Percentiles rank a stretch among this genome's conserved stretches.
phyloP scores from a whole-genome alignment of 2,797 vertebrate genomes.

The Enteromius fasciolatus region DNA sequence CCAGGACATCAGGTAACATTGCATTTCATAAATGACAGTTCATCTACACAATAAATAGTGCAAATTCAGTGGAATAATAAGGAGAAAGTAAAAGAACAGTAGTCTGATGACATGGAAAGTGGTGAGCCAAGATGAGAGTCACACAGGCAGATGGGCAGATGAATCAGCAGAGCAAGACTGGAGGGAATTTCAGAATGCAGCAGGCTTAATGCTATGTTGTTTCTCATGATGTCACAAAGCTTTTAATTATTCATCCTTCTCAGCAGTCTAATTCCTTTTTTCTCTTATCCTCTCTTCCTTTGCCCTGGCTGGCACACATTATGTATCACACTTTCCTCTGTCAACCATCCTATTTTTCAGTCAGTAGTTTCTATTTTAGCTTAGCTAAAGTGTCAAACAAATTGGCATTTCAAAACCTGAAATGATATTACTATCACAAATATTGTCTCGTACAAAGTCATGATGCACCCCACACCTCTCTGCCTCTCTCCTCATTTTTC shows the following conservation, averaged over 20 bases:
- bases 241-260: conserved; percentile 78
- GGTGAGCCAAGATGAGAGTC: conserved; percentile 40
- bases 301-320: neutral
- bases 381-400: neutral
- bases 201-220: conserved; percentile 60
- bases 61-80: neutral
- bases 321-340: neutral
- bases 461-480: neutral
- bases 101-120: conserved; percentile 22
- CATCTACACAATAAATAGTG: neutral
- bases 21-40: conserved; percentile 11
- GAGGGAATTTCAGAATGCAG: conserved; percentile 64
- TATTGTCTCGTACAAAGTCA: neutral
- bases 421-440: neutral
- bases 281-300: conserved; percentile 23
- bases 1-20: conserved; percentile 76
- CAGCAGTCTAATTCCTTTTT: conserved; percentile 54
- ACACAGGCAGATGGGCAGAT: conserved; percentile 53
- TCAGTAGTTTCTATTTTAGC: neutral
- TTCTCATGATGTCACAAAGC: conserved; percentile 75
- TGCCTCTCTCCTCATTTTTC: neutral
- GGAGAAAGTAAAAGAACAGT: conserved; percentile 22
- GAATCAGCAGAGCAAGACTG: conserved; percentile 50
- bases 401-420: neutral
- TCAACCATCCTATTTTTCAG: conserved; percentile 4